These are phyloP conservation scores for Hydropotes inermis DNA, from an alignment of 2,113 vertebrate genomes.

Conservation along the genomic window DNA sequence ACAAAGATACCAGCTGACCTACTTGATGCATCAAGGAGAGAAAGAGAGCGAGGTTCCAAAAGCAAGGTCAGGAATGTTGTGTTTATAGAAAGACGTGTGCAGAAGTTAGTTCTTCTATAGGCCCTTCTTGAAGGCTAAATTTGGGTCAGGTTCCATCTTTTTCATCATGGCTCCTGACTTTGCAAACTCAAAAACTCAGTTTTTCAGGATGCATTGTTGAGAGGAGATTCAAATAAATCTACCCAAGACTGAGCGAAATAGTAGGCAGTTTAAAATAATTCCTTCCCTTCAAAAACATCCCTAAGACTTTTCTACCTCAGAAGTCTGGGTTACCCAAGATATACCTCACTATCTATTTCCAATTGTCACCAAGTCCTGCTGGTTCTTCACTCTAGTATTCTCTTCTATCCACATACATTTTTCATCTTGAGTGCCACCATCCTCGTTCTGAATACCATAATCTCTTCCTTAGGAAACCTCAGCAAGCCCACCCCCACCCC, in stretches of 20 bases:
- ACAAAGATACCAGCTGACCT: background rate
- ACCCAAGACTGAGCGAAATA: background rate
- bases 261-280: background rate
- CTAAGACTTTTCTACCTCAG: background rate
- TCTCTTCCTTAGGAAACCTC: background rate
- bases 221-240: background rate
- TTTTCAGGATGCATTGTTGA: background rate
- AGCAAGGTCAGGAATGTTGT: too few relatives aligned
- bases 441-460: background rate
- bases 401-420: background rate
- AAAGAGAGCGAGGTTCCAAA: background rate
- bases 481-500: background rate
- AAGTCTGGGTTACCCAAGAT: background rate
- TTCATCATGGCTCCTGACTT: background rate
- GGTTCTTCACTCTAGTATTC: background rate
- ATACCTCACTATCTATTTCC: background rate
- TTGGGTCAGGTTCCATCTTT: background rate
- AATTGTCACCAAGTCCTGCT: background rate
- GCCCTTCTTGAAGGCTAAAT: background rate
- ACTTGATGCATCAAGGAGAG: too few relatives aligned
- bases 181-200: background rate
- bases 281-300: background rate
- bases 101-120: background rate
- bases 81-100: background rate
- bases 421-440: background rate